phyloP scores from a whole-genome alignment of 2,113 vertebrate genomes.

The Atherinomorus stipes region DNA sequence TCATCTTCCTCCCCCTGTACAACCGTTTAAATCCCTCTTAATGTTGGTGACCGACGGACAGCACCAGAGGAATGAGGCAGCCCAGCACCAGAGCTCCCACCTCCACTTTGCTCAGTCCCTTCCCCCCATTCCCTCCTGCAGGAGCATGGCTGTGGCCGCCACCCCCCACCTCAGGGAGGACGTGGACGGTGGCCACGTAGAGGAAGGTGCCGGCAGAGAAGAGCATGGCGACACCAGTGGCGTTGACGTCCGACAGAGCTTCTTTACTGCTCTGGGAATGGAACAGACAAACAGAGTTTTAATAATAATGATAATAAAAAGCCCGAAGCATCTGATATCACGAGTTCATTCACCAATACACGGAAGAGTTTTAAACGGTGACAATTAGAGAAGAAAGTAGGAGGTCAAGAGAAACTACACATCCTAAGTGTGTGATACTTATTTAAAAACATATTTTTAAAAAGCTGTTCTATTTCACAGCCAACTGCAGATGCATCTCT shows the following conservation, averaged over 20 bases:
- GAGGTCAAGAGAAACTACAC: too few relatives aligned
- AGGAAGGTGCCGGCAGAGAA: constrained; percentile 99
- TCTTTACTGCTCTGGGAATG: constrained; percentile 95
- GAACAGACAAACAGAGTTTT: constrained; percentile 7
- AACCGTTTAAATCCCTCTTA: constrained; percentile 64
- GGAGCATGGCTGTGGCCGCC: constrained; percentile 92
- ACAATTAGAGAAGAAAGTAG: too few relatives aligned
- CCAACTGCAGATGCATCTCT: too few relatives aligned
- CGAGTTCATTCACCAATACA: too few relatives aligned
- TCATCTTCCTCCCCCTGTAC: constrained; percentile 33
- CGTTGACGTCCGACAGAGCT: constrained; percentile 95
- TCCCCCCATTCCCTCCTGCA: constrained; percentile 82
- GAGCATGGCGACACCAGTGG: constrained; percentile 98
- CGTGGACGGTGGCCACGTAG: constrained; percentile 98
- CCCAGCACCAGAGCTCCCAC: constrained; percentile 93
- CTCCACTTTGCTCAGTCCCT: constrained; percentile 95
- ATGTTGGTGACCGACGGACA: constrained; percentile 97
- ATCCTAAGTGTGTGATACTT: too few relatives aligned
- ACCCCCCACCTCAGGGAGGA: constrained; percentile 97
- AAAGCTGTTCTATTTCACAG: too few relatives aligned
- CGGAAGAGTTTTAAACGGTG: too few relatives aligned
- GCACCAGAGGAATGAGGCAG: constrained; percentile 95
- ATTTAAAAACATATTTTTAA: too few relatives aligned
- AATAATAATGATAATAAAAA: neutral
- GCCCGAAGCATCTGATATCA: too few relatives aligned